Evolutionary conservation across 2,797 vertebrate genomes (phyloP).

Genomic region (Hoplostethus atlanticus): DNA sequence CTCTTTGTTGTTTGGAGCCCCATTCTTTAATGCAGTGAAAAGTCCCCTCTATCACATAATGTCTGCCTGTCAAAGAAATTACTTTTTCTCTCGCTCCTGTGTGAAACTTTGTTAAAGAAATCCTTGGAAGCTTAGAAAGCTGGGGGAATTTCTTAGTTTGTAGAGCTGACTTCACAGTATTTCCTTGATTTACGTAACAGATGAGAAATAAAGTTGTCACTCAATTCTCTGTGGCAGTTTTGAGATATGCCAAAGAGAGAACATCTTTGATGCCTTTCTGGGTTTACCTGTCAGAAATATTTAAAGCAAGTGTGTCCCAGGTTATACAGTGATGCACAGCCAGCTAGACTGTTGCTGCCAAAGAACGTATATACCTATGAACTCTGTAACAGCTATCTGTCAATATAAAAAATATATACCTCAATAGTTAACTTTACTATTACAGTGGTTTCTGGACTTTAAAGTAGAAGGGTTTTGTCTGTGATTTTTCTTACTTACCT

Average conservation of each 20-base stretch:
- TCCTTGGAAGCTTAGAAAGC: conserved; percentile 77
- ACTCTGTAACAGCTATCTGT: conserved; percentile 42
- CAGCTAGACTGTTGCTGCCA: conserved; percentile 56
- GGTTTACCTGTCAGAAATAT: conserved; percentile 77
- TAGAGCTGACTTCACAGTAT: conserved; percentile 77
- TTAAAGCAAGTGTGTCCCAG: conserved; percentile 66
- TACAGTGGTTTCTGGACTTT: conserved; percentile 43
- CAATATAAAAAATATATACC: conserved; percentile 38
- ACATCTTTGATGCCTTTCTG: conserved; percentile 78
- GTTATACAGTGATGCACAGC: conserved; percentile 47
- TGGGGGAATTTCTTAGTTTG: conserved; percentile 79
- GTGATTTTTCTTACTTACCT: conserved; percentile 26
- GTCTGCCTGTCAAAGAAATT: conserved; percentile 86
- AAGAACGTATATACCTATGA: conserved; percentile 65
- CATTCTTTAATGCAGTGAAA: conserved; percentile 82
- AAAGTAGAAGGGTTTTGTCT: conserved; percentile 21
- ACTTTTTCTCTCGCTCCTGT: conserved; percentile 78
- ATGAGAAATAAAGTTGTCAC: conserved; percentile 85
- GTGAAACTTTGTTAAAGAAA: conserved; percentile 83
- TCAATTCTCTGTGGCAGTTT: conserved; percentile 81
- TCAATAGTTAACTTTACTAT: conserved; percentile 54
- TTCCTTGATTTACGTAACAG: conserved; percentile 82
- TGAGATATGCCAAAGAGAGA: conserved; percentile 77
- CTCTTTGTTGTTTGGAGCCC: conserved; percentile 82
- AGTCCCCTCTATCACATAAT: conserved; percentile 83